phyloP scores from a whole-genome alignment of 2,888 invertebrate species.

The Thelaira solivaga region DNA sequence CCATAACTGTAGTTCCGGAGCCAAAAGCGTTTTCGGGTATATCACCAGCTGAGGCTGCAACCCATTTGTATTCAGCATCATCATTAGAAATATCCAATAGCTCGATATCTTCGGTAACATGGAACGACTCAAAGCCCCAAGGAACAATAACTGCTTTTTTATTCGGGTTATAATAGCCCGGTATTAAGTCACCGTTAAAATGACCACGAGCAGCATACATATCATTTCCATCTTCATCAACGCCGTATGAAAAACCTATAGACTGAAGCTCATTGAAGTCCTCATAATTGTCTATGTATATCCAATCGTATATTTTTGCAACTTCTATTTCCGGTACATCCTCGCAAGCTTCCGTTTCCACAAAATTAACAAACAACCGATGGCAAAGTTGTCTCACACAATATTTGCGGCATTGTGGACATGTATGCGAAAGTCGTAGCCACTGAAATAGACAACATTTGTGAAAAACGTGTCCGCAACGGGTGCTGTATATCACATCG shows the following conservation, averaged over 20 bases:
- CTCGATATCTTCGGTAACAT: conserved; percentile 64
- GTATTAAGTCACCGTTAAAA: conserved; percentile 67
- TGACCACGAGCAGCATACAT: conserved; percentile 70
- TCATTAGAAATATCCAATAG: conserved; percentile 63
- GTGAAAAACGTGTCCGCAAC: conserved; percentile 72
- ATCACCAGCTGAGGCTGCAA: conserved; percentile 63
- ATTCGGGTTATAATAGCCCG: conserved; percentile 67
- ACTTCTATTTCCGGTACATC: conserved; percentile 43
- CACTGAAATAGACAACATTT: conserved; percentile 68
- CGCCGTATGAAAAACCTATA: conserved; percentile 68
- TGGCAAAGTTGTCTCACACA: conserved; percentile 66
- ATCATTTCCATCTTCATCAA: conserved; percentile 67
- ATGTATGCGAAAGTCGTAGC: conserved; percentile 65
- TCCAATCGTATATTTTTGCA: conserved; percentile 63
- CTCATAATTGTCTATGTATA: conserved; percentile 48
- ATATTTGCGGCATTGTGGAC: conserved; percentile 69
- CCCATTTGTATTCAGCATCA: conserved; percentile 69
- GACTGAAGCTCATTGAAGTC: conserved; percentile 46
- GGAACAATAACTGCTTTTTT: conserved; percentile 65
- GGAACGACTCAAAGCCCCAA: conserved; percentile 65
- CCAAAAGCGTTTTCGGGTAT: conserved; percentile 66
- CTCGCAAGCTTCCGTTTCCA: conserved; percentile 64
- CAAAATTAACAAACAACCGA: conserved; percentile 69
- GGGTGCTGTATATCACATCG: conserved; percentile 67
- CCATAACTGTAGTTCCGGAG: conserved; percentile 65